Base-by-base conservation (phyloP, 1,140 invertebrate genomes). In the Drosophila willistoni region DNA sequence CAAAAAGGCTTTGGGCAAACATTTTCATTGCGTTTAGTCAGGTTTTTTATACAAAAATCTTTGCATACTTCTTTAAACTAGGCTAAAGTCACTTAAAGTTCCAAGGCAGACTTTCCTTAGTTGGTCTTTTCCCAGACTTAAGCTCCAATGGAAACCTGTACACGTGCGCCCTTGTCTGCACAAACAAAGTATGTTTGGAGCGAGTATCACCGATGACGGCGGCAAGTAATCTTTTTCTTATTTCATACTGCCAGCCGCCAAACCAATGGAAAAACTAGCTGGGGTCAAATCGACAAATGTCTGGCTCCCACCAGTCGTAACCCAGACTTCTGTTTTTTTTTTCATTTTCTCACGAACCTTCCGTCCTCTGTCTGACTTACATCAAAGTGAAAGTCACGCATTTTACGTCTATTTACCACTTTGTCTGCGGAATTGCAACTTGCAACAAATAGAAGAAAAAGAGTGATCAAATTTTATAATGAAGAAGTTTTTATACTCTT, bases 301-400 rank as follows among this genome's bases (percentile, higher is more conserved):
- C 73, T 65, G 60, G 71, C n/a, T 22, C 13, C 34, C 34, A 47
- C 9, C 39, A 39, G 19, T 17, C 42, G n/a, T 9, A 39, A 5
- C 36, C 36, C 44, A 19, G 33, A 47, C 7, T 33, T n/a, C 55
- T 41, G 22, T 13, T 14, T 1, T 33, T 22, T 13, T 5, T 39
- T 12, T 36, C 34, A 10, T 41, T 13, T n/a, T 22, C 22, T 25
- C 22, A 25, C 22, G 3, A 25, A 25, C 22, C 2, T 25, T 25
- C 22, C 22, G 22, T 25, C 22, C 3, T 4, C 22, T 4, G 36
- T 25, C 66, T 33, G 44, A 33, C 54, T 65, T 57, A 84, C 77
- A 84, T 84, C 81, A 84, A 84, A 84, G 81, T 84, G 81, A 84
- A 84, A 84, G 81, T 84, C 81, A 84, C 81, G 81, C 81, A 64